phyloP scores from a whole-genome alignment of 2,797 vertebrate species.

The Fringilla coelebs region DNA sequence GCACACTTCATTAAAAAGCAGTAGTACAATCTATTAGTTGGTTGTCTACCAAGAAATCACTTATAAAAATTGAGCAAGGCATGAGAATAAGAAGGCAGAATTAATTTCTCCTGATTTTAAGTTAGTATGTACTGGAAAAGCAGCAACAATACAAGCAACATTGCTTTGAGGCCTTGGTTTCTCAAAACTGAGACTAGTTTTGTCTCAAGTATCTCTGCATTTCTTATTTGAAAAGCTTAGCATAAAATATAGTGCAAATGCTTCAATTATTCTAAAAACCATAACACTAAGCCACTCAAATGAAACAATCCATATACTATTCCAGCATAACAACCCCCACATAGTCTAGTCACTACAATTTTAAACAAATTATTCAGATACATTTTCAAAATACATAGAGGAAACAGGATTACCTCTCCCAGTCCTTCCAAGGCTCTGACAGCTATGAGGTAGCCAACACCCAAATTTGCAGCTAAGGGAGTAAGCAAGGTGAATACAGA shows the following conservation, averaged over 20 bases:
- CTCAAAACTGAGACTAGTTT: not conserved
- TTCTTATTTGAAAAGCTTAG: not conserved
- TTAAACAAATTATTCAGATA: not conserved
- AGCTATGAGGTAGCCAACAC: slow-evolving; percentile 86
- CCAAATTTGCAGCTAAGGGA: slow-evolving; percentile 88
- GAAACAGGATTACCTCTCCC: slow-evolving; percentile 84
- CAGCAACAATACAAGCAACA: not conserved
- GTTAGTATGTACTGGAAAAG: not conserved
- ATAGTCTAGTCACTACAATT: not conserved
- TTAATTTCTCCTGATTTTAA: not conserved
- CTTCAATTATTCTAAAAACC: not conserved
- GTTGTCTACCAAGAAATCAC: not conserved
- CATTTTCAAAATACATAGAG: not conserved
- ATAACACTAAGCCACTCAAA: not conserved
- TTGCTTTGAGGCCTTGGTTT: not conserved
- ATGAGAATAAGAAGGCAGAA: not conserved
- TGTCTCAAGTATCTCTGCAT: not conserved
- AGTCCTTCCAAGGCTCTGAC: slow-evolving; percentile 91
- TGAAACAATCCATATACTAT: not conserved
- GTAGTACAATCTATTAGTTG: not conserved
- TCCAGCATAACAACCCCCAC: not conserved
- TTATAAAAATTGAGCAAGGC: not conserved
- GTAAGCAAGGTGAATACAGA: slow-evolving; percentile 91
- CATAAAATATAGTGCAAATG: not conserved
- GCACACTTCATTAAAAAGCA: not conserved